Evolutionary conservation across 2,113 vertebrate species (phyloP).

Genomic region (Pterophyllum scalare): DNA sequence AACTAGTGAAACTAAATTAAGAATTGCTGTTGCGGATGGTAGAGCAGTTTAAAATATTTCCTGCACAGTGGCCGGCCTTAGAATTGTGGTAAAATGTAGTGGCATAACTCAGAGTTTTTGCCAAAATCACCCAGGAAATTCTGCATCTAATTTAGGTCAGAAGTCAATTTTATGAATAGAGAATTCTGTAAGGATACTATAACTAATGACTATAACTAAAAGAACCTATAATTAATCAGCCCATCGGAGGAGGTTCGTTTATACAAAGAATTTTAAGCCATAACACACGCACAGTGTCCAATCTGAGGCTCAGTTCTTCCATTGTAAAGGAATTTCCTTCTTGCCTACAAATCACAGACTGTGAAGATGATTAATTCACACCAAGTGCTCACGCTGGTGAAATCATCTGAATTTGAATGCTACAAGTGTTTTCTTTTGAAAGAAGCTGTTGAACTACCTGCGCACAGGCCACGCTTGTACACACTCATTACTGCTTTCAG

Average conservation of each 20-base stretch:
- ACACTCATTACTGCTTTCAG: neutral
- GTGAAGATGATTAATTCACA: neutral
- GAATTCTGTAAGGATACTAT: neutral
- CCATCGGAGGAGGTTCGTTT: neutral
- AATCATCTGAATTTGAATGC: neutral
- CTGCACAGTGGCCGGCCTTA: neutral
- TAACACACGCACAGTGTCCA: neutral
- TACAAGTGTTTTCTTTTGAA: slow-evolving; percentile 16
- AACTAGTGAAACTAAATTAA: neutral
- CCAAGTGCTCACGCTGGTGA: neutral
- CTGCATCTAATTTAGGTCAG: neutral
- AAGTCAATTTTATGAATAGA: neutral
- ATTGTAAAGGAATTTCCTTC: neutral
- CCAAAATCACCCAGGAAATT: neutral
- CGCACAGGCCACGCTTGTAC: neutral
- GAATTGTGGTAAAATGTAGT: neutral
- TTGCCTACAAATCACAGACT: neutral
- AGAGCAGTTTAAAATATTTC: neutral
- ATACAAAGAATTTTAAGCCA: neutral
- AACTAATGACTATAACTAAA: too few relatives aligned
- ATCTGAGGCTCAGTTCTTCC: neutral
- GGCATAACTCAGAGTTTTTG: neutral
- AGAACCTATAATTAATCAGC: neutral
- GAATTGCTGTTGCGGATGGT: neutral
- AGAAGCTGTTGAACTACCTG: slow-evolving; percentile 13